Evolutionary conservation across 1,140 invertebrate genomes (phyloP), one percentile per base, ranked within the genome.

Genomic region (Nasonia giraulti): DNA sequence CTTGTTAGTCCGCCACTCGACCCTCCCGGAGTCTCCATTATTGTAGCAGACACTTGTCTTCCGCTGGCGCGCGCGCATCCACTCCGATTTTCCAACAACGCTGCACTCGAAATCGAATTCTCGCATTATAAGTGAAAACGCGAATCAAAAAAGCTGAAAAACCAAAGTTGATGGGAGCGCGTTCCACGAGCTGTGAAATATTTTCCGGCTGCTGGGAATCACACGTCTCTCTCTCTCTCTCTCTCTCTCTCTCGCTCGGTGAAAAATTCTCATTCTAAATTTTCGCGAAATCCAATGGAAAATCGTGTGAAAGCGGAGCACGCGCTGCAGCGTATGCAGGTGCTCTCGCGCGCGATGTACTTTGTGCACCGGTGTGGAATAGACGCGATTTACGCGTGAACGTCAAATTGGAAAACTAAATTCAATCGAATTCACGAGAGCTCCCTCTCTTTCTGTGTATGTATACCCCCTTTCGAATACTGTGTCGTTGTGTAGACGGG

Each of bases 341-440:
- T 62, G 55, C 27, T 27, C 27, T 27, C 20, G 17, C 17, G 20
- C 55, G 50, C 5, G 14, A 17, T 62, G 17, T 62, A 62, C 55
- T 55, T 55, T 55, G 50, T 55, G 50, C 50, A 55, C 17, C 50
- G 50, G 50, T 14, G 8, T 55, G 50, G 50, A 55, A 62, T n/a
- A 62, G 55, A 62, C 17, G 55, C 55, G 55, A 62, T 62, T 62
- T 55, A n/a, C 55, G 55, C 55, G 55, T 62, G 17, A 17, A 62
- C 55, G 55, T 62, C 55, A 62, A 62, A 62, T 62, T 62, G 55
- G 17, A 62, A 62, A 62, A 62, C 55, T 62, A n/a, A 62, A 62
- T 62, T 62, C 55, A 62, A 62, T 62, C 55, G 55, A 20, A n/a
- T 55, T 17, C 50, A 20, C 50, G 12, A 55, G 50, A 27, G 27